Evolutionary conservation across 2,888 invertebrate genomes (phyloP).

Genomic region (Leucophenga montana): DNA sequence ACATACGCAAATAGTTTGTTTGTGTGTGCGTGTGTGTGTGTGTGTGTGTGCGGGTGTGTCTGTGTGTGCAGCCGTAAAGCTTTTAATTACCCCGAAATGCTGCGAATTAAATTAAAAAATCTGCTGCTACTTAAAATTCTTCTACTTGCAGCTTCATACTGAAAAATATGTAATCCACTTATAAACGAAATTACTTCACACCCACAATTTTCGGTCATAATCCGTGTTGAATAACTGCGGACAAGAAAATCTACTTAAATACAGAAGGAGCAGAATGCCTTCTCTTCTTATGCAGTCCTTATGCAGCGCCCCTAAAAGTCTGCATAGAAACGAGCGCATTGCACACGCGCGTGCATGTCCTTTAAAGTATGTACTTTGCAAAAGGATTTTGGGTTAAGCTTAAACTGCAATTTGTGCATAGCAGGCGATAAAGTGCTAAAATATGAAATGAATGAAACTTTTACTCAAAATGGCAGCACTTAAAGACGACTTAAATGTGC

Average conservation of each 20-base stretch:
- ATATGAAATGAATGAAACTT: slow-evolving; percentile 32
- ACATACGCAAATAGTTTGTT: neutral
- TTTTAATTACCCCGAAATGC: slow-evolving; percentile 6
- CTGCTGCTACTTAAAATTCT: too few relatives aligned
- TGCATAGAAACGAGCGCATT: slow-evolving; percentile 49
- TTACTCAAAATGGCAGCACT: slow-evolving; percentile 44
- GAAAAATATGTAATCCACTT: neutral
- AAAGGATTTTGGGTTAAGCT: slow-evolving; percentile 5
- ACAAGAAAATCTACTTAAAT: slow-evolving; percentile 16
- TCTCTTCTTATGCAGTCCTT: neutral
- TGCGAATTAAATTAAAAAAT: neutral
- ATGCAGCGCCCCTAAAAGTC: slow-evolving; percentile 14
- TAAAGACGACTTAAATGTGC: neutral
- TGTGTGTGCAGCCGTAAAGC: neutral
- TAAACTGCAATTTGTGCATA: slow-evolving; percentile 14
- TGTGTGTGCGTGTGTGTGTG: neutral
- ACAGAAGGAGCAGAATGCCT: neutral
- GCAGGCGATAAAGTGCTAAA: slow-evolving; percentile 35
- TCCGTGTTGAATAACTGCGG: slow-evolving; percentile 17
- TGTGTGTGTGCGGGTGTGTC: neutral
- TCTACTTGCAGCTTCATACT: neutral
- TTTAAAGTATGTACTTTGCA: slow-evolving; percentile 3
- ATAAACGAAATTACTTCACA: neutral
- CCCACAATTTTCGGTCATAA: neutral
- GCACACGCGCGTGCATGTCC: slow-evolving; percentile 23